These are phyloP conservation scores for Aeoliscus strigatus DNA, from an alignment of 2,797 vertebrate genomes.

Conservation along the genomic window DNA sequence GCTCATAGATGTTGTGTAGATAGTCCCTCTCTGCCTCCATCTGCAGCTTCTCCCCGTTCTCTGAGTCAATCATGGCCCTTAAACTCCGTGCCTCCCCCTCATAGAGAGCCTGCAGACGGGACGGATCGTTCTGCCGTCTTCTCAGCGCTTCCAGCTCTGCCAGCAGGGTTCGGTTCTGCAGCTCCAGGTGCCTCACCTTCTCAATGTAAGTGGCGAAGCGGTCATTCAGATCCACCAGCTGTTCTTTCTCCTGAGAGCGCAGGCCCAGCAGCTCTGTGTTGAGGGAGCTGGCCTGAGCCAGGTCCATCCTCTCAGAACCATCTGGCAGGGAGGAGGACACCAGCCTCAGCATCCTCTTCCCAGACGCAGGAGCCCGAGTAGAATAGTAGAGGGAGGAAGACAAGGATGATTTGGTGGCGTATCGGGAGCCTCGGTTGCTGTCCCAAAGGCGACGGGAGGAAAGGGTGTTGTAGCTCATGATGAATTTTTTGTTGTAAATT, in stretches of 20 bases:
- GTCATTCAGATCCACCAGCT: constrained; percentile 80
- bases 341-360: constrained; percentile 53
- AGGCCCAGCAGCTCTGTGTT: constrained; percentile 80
- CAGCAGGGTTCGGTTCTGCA: constrained; percentile 76
- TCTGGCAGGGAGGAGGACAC: constrained; percentile 46
- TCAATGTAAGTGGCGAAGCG: constrained; percentile 82
- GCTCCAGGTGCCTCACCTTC: constrained; percentile 79
- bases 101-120: constrained; percentile 74
- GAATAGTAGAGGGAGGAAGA: constrained; percentile 61
- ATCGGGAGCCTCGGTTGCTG: constrained; percentile 59
- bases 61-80: constrained; percentile 73
- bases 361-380: constrained; percentile 44
- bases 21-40: constrained; percentile 74
- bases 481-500: constrained; percentile 56
- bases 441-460: constrained; percentile 73
- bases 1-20: constrained; percentile 61
- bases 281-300: constrained; percentile 68
- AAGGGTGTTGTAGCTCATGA: constrained; percentile 76
- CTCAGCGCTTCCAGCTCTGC: constrained; percentile 74
- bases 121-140: constrained; percentile 67
- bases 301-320: constrained; percentile 57
- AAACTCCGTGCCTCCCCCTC: constrained; percentile 74
- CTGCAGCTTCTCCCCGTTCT: constrained; percentile 73
- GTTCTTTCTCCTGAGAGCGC: constrained; percentile 76
- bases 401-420: constrained; percentile 56